These are phyloP conservation scores for Lasioglossum oenotherae DNA, from an alignment of 2,888 invertebrate species.

Conservation along the genomic window DNA sequence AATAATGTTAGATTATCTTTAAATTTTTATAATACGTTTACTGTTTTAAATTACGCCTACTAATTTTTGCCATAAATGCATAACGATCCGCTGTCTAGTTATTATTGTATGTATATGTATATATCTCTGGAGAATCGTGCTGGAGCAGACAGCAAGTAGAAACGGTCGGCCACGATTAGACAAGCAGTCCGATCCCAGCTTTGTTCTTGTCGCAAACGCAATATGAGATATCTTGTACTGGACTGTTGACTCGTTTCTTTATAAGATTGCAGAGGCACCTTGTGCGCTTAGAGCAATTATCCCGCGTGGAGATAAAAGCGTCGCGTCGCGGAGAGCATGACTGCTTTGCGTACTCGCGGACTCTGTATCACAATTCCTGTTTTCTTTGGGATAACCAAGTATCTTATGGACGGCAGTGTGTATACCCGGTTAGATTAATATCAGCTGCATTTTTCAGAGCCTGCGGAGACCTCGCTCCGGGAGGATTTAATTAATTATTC, in stretches of 20 bases:
- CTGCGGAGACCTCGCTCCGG: not conserved
- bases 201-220: not conserved
- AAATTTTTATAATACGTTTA: no score
- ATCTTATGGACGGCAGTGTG: not conserved
- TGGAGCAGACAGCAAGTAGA: not conserved
- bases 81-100: no score
- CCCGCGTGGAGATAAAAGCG: not conserved
- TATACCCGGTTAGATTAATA: not conserved
- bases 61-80: no score
- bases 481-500: not conserved
- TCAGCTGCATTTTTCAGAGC: not conserved
- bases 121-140: not conserved
- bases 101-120: not conserved
- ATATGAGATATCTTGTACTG: not conserved
- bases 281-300: not conserved
- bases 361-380: not conserved
- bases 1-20: no score
- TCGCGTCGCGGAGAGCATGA: not conserved
- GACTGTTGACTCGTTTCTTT: not conserved
- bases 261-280: not conserved
- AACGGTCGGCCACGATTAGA: not conserved
- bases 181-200: not conserved
- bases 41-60: no score
- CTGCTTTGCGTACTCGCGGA: not conserved
- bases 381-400: not conserved